These are phyloP conservation scores for Ophonus ardosiacus DNA, from an alignment of 2,888 invertebrate genomes.

Conservation along the genomic window DNA sequence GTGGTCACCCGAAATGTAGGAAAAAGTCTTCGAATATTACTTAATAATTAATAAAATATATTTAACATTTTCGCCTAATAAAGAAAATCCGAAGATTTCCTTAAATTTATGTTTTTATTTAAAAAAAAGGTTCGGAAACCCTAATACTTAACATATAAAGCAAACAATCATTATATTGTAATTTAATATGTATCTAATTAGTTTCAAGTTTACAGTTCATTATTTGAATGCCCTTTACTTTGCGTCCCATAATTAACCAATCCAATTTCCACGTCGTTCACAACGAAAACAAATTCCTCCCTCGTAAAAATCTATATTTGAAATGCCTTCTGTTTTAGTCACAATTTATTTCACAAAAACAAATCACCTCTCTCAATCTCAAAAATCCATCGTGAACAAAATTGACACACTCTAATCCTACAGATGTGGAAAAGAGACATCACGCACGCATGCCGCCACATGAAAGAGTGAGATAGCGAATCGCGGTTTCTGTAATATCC, in stretches of 20 bases:
- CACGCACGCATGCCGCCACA: background rate
- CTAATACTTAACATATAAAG: no score
- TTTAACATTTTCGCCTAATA: no score
- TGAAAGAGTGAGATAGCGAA: slow-evolving; percentile 16
- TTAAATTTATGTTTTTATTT: no score
- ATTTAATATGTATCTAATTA: no score
- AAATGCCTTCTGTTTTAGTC: background rate
- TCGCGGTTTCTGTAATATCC: slow-evolving; percentile 44
- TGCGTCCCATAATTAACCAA: background rate
- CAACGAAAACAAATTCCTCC: background rate
- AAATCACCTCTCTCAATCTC: background rate
- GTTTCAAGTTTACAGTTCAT: background rate
- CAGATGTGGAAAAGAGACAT: slow-evolving; percentile 28
- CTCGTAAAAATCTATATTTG: background rate
- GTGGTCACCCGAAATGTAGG: no score
- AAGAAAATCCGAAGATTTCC: no score
- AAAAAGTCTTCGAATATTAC: no score
- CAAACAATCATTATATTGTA: no score
- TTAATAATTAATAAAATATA: no score
- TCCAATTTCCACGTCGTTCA: background rate
- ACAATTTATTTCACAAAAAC: background rate
- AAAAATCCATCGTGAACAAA: background rate
- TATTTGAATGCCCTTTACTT: background rate
- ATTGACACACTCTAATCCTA: background rate
- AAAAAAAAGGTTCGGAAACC: no score